Base-by-base conservation (phyloP, 2,888 invertebrate species). In the Amphipoea oculea region DNA sequence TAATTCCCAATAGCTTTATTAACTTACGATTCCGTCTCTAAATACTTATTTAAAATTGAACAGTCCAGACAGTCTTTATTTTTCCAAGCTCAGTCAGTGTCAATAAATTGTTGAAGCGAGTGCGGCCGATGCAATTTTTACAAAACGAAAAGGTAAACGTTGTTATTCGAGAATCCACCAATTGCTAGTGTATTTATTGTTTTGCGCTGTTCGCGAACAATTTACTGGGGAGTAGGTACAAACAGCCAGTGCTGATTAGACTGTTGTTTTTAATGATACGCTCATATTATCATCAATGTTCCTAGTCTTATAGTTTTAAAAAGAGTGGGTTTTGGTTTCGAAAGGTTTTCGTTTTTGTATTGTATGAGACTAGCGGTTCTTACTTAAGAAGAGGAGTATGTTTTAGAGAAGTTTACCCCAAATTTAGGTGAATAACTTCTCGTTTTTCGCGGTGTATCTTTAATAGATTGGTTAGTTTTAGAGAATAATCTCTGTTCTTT, bases 101-200 rank as follows among this genome's bases (percentile, higher is more conserved):
- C 86, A 90, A 90, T 91, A 90, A 90, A 91, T 91, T 88, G 91
- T 90, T 87, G 90, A 70, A 84, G 90, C 90, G 89, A 90, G 88
- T 76, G 89, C 90, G 86, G 86, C 81, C 87, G 88, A 83, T 91
- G 91, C 91, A 92, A 89, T 91, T 92, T 93, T 91, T 89, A 87
- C 86, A 90, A 92, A 91, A 90, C 87, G 87, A 89, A 90, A 88
- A 89, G 88, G 86, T 79, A 82, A 88, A 90, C 88, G 83, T 90
- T 88, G 90, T 90, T 91, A 89, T 90, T 86, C 84, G 84, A 83
- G 86, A 85, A 84, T 89, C 86, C 74, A 86, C 89, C 86, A 87
- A 90, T 88, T 81, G 85, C 86, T 83, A 86, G 82, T 78, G 80
- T 88, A 84, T 92, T 89, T 91, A 84, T 91, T 89, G 82, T 89